Conservation (phyloP, 2,888 invertebrate species). For the Eucera pruinosa region DNA sequence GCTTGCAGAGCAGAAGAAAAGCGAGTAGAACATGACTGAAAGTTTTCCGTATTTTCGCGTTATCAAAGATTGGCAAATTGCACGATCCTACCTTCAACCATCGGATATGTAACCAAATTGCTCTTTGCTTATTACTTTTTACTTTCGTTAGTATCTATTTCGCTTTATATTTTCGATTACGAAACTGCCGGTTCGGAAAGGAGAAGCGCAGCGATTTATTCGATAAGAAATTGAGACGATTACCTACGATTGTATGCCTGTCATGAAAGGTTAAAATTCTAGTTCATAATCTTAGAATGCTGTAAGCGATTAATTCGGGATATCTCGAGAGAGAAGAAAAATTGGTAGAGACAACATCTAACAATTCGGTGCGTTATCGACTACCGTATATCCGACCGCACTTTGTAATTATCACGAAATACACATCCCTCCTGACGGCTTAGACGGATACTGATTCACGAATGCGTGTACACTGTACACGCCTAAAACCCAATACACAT, state of each 20-base stretch:
- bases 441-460: conserved; percentile 44
- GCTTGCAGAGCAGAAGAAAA: neutral
- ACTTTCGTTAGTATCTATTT: neutral
- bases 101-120: too few species aligned
- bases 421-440: conserved; percentile 35
- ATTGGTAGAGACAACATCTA: conserved; percentile 44
- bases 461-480: conserved; percentile 26
- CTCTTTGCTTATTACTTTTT: too few species aligned
- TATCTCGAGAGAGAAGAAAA: conserved; percentile 23
- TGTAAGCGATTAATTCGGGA: conserved; percentile 11
- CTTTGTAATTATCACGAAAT: conserved; percentile 53
- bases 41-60: too few species aligned
- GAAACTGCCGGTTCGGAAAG: too few species aligned
- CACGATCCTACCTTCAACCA: conserved; percentile 57
- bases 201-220: neutral
- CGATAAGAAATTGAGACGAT: conserved; percentile 21
- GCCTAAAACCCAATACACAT: conserved; percentile 33
- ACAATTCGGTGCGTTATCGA: conserved; percentile 29
- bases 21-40: too few species aligned
- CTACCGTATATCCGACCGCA: conserved; percentile 24
- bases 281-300: conserved; percentile 60
- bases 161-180: neutral
- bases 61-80: too few species aligned
- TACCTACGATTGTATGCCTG: conserved; percentile 59
- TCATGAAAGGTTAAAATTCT: conserved; percentile 65